Base-by-base conservation (phyloP, 2,113 vertebrate species). In the Toxotes jaculatrix region DNA sequence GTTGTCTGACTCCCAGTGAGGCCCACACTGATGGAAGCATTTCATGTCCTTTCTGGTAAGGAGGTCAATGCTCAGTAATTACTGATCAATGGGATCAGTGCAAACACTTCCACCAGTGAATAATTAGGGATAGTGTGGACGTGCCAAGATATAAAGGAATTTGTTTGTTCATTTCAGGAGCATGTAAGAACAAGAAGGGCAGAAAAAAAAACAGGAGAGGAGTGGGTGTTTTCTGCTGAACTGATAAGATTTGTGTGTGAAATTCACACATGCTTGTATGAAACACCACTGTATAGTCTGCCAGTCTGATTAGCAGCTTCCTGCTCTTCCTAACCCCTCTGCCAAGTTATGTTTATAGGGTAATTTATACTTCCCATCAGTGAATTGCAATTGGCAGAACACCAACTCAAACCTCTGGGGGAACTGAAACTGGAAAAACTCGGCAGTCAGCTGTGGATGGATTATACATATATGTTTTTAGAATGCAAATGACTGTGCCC, bases 361-460 rank as follows among this genome's bases (percentile, higher is more conserved):
- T 62, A 4, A 62, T 72, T 76, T 74, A 77, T 7, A 59, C 16
- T 57, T 76, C 38, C 5, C 14, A 21, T 77, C 21, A 36, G 36
- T 82, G 36, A 74, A 79, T 6, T 63, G 23, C 16, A 66, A 19
- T 27, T 77, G 66, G n/a, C 77, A 80, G 0, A 43, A 31, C 60
- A 60, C 34, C 60, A 80, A 55, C 42, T 40, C 4, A 66, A 75
- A 83, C 53, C 36, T 72, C 45, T 60, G 23, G 68, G 23, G 67
- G 34, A 23, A 70, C 2, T 40, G 49, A 76, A 65, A 65, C 17
- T 55, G 47, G 53, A 65, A 59, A 78, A 78, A 57, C 31, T 79
- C 5, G 49, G 51, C 36, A 64, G 27, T 61, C 16, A 64, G 38
- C 40, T 74, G 0, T 62, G 40, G 60, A 36, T 12, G 36, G 65